Evolutionary conservation across 2,888 invertebrate genomes (phyloP), one percentile per base, ranked within the genome.

Genomic region (Nemotelus nigrinus): DNA sequence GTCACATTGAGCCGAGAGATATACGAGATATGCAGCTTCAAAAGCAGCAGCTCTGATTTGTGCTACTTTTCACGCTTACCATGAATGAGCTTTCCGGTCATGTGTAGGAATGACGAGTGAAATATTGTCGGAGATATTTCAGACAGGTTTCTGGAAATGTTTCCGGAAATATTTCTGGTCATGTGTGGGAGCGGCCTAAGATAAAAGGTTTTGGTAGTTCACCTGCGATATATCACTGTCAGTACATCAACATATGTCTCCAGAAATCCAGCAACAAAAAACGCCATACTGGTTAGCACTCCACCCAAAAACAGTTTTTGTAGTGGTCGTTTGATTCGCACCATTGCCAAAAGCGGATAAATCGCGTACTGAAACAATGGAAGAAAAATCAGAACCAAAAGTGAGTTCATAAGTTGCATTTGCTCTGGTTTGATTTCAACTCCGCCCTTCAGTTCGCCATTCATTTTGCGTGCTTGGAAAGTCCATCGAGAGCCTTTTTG

Each of bases 401-500:
- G 84, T 0, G 97, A 97, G 88, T 97, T 98, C 2, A 97, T 87
- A 78, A 97, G 94, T 89, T 97, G 97, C 92, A 99, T 93, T 79
- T 99, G 98, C 88, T 99, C 99, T 0, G 99, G 96, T 82, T 96
- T 93, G 39, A 96, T 88, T 0, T 91, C 89, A 87, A 91, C 94
- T 74, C 89, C 89, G 0, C 93, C 93, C 0, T 93, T 93, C 78
- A 96, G 89, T 79, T 92, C 89, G 45, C 96, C 96, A 82, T 93
- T 89, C 97, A 98, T 97, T 81, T 93, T 90, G 10, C 93, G 92
- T 0, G 97, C 97, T 89, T 97, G 97, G 86, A 97, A 93, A 0
- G 96, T 96, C 97, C 97, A 97, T 79, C 95, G 90, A 0, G 96
- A 96, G 39, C 95, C 96, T 90, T 94, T 94, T 85, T 98, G 98